Evolutionary conservation across 2,113 vertebrate species (phyloP), one percentile per base, ranked within the genome.

Genomic region (Procavia capensis): DNA sequence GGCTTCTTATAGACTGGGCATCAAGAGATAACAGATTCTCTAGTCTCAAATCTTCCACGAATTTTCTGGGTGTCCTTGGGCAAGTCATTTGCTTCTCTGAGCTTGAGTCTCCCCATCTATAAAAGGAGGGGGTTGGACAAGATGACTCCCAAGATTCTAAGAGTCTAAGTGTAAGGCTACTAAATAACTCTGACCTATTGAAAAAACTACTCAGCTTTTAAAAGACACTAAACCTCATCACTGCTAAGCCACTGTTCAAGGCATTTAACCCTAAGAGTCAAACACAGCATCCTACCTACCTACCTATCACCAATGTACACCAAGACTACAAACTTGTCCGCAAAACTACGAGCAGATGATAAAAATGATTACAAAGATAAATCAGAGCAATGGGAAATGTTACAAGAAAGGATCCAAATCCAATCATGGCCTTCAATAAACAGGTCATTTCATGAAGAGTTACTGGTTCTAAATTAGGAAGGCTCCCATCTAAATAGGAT

Each of bases 111-210:
- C 45, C 84, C 54, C 91, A 87, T 76, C 63, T 96, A 93, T 74
- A 95, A 96, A 97, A 94, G 78, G 80, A 95, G 94, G 80, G 86
- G 88, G 93, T 90, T 97, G 95, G 96, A 97, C 97, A 96, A 97
- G 94, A 97, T 97, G 96, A 97, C 94, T 93, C 89, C 86, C 57
- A 93, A 61, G 74, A 86, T 47, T 93, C 75, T 76, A 92, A 57
- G 57, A 72, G 8, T 66, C 47, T 92, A 93, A 92, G 66, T 82
- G 47, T 94, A 80, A 88, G 36, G 70, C 7, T 89, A 90, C 63
- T n/a, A 86, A 84, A 43, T 90, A 94, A 90, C 90, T 94, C 81
- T 90, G 39, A 85, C 57, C 43, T 87, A 63, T 83, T 88, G 88
- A 66, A 87, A 89, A 95, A 95, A 45, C 39, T 79, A 10, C 81